phyloP scores from a whole-genome alignment of 2,888 invertebrate species.

The Andrena flavipes region DNA sequence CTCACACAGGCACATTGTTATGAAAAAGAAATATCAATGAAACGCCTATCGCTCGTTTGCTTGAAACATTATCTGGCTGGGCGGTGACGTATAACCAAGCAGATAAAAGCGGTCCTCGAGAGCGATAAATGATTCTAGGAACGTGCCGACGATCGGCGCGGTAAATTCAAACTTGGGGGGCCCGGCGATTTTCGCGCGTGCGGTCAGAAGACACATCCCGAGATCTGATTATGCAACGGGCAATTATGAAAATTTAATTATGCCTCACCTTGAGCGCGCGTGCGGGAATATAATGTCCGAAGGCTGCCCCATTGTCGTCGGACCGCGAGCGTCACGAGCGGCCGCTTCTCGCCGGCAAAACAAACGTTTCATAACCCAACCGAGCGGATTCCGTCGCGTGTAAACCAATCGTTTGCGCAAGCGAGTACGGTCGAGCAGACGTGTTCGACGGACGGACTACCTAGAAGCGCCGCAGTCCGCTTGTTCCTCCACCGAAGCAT shows the following conservation, averaged over 20 bases:
- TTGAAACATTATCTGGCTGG: neutral
- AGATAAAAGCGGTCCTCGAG: constrained; percentile 17
- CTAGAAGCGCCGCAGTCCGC: constrained; percentile 8
- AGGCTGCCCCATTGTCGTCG: constrained; percentile 71
- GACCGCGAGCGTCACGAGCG: constrained; percentile 54
- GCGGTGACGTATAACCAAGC: constrained; percentile 1
- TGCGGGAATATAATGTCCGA: constrained; percentile 72
- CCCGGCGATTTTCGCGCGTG: constrained; percentile 12
- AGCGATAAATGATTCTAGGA: constrained; percentile 33
- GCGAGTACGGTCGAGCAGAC: constrained; percentile 20
- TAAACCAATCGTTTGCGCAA: constrained; percentile 65
- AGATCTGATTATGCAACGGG: constrained; percentile 73
- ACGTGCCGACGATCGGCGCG: constrained; percentile 13
- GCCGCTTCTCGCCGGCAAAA: constrained; percentile 70
- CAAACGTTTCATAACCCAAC: constrained; percentile 74
- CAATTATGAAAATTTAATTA: constrained; percentile 80
- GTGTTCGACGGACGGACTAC: constrained; percentile 24
- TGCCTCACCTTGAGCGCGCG: constrained; percentile 75
- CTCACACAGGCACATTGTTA: neutral
- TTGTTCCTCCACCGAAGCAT: constrained; percentile 22
- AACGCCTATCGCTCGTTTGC: constrained; percentile 10
- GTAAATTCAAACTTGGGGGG: constrained; percentile 47
- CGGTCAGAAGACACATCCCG: constrained; percentile 30
- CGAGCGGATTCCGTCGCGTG: constrained; percentile 67
- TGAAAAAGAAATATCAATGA: neutral